Base-by-base conservation (phyloP, 1,140 invertebrate species). In the Odontomachus brunneus region DNA sequence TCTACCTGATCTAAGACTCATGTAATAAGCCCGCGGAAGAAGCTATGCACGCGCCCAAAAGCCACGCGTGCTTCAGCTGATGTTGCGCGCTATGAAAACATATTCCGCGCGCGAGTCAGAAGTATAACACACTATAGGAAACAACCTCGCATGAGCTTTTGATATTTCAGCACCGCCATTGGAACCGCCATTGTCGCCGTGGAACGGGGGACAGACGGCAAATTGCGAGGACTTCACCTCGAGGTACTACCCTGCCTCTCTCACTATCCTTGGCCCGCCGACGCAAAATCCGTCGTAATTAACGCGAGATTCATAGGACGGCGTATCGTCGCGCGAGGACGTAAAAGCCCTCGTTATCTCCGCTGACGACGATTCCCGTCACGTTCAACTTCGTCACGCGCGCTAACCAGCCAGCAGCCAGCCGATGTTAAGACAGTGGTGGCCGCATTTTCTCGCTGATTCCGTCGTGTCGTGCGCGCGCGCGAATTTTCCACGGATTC, bases 321-420 rank as follows among this genome's bases (percentile, higher is more conserved):
- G 53, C 14, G 62, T 71, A 80, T 80, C 75, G 65, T 22, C 65
- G 63, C 51, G 63, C 29, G 33, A 44, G 38, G 38, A 19, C 15
- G 33, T 80, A 80, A 80, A 80, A 80, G 75, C 65, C 63, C 75
- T 71, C 65, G 75, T 80, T 80, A 80, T 71, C 65, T 51, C 49
- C 51, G 65, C 33, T 65, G 65, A 69, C 75, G 65, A 57, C 24
- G 75, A 80, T 80, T 80, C 75, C 19, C 51, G 65, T 80, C 75
- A 80, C 75, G 75, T 80, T 80, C 75, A 59, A 48, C 33, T 51
- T 53, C 74, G 48, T 76, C 74, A 55, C 48, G 71, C 57, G 38
- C 38, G 24, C 48, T 26, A 22, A 14, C 17, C 59, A 1, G 3
- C 19, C 55, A 14, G 12, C 55, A n/a, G 19, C 55, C 22, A 9